phyloP scores from a whole-genome alignment of 1,140 invertebrate genomes.

The Steinernema feltiae region DNA sequence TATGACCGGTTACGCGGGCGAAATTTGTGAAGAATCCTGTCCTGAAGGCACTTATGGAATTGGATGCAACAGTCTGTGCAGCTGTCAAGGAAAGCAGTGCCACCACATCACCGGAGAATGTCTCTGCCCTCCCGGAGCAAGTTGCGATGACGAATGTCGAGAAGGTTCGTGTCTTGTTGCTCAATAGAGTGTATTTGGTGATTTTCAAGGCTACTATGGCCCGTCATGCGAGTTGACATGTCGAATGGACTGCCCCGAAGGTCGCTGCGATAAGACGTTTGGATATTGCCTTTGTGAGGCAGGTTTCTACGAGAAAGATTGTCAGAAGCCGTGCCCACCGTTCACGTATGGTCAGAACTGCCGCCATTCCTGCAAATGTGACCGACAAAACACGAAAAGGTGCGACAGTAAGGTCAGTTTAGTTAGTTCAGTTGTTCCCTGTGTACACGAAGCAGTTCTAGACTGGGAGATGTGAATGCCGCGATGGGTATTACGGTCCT shows the following conservation, averaged over 20 bases:
- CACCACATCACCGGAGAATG: constrained; percentile 74
- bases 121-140: constrained; percentile 76
- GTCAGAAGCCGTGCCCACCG: constrained; percentile 62
- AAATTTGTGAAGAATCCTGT: constrained; percentile 71
- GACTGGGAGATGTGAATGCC: constrained; percentile 76
- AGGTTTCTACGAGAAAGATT: constrained; percentile 74
- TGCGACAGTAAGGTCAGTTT: constrained; percentile 65
- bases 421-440: neutral
- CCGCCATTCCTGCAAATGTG: constrained; percentile 44
- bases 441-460: constrained; percentile 24
- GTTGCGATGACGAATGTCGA: constrained; percentile 68
- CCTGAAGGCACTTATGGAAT: constrained; percentile 64
- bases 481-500: constrained; percentile 63
- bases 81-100: constrained; percentile 66
- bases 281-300: constrained; percentile 78
- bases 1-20: constrained; percentile 71
- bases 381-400: constrained; percentile 35
- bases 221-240: constrained; percentile 46
- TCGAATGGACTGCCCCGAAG: constrained; percentile 49
- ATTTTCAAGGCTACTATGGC: constrained; percentile 45
- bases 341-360: constrained; percentile 50
- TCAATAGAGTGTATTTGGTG: constrained; percentile 62
- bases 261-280: constrained; percentile 74
- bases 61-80: constrained; percentile 57
- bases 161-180: constrained; percentile 64